These are phyloP conservation scores for Polymixis flavicincta DNA, from an alignment of 2,888 invertebrate genomes.

Conservation along the genomic window DNA sequence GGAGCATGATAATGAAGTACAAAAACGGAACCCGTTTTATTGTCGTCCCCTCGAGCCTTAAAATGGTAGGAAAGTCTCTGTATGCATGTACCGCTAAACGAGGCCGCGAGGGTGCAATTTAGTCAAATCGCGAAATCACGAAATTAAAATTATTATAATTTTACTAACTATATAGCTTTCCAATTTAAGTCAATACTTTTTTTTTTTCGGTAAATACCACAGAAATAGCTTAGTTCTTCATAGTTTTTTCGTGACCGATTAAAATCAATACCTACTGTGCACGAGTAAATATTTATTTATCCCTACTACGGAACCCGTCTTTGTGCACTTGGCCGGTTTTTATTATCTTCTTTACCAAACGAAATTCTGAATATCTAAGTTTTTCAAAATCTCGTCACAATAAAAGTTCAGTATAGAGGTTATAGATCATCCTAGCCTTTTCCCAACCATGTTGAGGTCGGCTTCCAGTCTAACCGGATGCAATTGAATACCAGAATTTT, in stretches of 20 bases:
- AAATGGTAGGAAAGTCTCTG: background rate
- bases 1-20: no score
- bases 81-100: background rate
- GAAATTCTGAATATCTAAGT: background rate
- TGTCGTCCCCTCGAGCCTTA: background rate
- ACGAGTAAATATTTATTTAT: background rate
- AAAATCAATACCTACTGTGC: background rate
- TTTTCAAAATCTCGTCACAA: background rate
- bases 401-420: no score
- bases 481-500: no score
- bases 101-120: accelerated
- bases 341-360: background rate
- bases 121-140: background rate
- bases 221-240: background rate
- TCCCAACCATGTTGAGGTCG: no score
- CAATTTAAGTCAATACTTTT: background rate
- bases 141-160: background rate
- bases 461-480: no score
- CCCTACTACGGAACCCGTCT: background rate
- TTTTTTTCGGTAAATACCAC: background rate
- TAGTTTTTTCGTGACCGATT: background rate
- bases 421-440: no score
- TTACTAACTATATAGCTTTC: background rate
- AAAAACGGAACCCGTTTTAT: background rate
- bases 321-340: background rate